Conservation (phyloP, 2,888 invertebrate genomes). For the Drosophila helvetica region DNA sequence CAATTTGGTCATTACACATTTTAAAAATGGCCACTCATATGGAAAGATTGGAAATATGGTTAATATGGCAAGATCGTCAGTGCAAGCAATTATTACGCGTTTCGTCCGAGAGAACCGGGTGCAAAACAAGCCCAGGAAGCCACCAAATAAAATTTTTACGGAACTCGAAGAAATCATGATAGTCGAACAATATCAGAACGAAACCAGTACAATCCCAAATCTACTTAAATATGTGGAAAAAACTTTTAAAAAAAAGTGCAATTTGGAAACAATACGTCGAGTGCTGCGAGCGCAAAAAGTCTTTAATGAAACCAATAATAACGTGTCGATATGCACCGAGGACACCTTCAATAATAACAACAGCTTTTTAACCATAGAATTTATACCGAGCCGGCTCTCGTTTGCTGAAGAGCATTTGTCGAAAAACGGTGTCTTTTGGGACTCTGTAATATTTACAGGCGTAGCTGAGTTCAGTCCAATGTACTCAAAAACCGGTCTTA, state of each 20-base stretch:
- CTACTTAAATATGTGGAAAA: not conserved
- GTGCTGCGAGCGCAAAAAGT: not conserved
- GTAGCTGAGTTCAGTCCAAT: not conserved
- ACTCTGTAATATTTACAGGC: not conserved
- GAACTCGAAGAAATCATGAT: not conserved
- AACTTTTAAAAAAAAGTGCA: not conserved
- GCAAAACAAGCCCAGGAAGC: not conserved
- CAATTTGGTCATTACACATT: not conserved
- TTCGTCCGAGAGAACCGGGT: not conserved
- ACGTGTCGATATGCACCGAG: not conserved
- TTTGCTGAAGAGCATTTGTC: not conserved
- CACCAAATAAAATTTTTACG: not conserved
- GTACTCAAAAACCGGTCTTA: not conserved
- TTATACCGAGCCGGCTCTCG: not conserved
- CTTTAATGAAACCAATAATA: not conserved
- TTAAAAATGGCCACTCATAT: not conserved
- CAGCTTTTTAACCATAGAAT: not conserved
- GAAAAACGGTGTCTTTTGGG: not conserved
- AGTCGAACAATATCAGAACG: not conserved
- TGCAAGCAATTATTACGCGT: not conserved
- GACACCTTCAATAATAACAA: not conserved
- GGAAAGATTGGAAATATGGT: not conserved
- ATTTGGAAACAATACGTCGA: not conserved
- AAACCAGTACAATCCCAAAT: not conserved
- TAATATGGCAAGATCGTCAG: not conserved